These are phyloP conservation scores for Emesis furor DNA, from an alignment of 2,888 invertebrate species.

Conservation along the genomic window DNA sequence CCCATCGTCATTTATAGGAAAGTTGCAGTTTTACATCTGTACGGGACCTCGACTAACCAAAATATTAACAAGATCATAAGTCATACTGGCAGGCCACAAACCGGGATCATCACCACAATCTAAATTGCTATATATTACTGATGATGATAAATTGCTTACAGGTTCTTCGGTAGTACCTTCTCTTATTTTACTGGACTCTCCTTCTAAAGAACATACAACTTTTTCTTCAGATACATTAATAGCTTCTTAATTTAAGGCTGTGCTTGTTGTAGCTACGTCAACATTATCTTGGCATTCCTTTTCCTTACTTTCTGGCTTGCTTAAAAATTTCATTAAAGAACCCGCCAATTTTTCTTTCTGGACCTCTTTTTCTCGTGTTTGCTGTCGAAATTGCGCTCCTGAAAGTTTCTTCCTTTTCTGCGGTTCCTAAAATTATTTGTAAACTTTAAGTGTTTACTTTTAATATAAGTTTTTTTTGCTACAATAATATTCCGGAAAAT, in stretches of 20 bases:
- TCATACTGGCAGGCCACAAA: conserved; percentile 7
- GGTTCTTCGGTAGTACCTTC: background rate
- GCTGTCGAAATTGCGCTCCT: conserved; percentile 8
- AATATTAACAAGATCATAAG: background rate
- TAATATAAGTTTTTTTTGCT: too few species aligned
- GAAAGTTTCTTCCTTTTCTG: conserved; percentile 19
- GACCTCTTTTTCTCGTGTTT: background rate
- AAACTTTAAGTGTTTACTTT: too few species aligned
- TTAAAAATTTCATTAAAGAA: conserved; percentile 7
- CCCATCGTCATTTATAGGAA: conserved; percentile 3
- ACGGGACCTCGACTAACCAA: background rate
- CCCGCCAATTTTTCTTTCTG: background rate
- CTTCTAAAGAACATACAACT: background rate
- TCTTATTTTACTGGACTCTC: conserved; percentile 6
- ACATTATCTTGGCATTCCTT: background rate
- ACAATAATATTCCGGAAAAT: too few species aligned
- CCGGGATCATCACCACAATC: conserved; percentile 10
- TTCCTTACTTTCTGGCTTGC: background rate
- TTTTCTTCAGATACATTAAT: background rate
- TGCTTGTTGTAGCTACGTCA: background rate
- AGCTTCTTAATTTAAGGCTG: background rate
- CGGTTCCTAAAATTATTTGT: conserved; percentile 10
- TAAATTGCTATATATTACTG: conserved; percentile 6
- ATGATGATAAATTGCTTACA: background rate
- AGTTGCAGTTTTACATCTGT: background rate